These are phyloP conservation scores for Cheilinus undulatus DNA, from an alignment of 2,113 vertebrate species.

Conservation along the genomic window DNA sequence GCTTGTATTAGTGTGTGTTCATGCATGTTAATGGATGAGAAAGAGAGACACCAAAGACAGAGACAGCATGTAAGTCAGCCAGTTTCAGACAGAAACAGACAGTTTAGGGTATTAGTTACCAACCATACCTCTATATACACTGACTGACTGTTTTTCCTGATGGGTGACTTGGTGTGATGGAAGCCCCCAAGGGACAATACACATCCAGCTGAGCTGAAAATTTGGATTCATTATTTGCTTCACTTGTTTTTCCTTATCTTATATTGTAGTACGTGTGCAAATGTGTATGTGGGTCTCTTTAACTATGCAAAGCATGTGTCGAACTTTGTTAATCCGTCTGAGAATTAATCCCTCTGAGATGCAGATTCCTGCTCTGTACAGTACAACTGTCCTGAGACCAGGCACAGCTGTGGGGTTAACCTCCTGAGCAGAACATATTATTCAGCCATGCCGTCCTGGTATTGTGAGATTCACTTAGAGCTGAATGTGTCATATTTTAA, in stretches of 20 bases:
- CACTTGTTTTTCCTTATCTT: constrained; percentile 8
- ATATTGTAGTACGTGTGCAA: neutral
- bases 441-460: constrained; percentile 26
- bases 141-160: neutral
- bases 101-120: constrained; percentile 2
- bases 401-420: constrained; percentile 43
- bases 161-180: neutral
- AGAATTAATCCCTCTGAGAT: constrained; percentile 55
- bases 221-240: constrained; percentile 35
- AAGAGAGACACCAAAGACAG: too few species aligned
- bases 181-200: constrained; percentile 14
- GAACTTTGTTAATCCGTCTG: constrained; percentile 39
- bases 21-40: too few species aligned
- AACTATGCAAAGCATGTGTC: constrained; percentile 14
- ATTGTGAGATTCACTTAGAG: constrained; percentile 3
- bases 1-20: neutral
- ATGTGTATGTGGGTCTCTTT: constrained; percentile 5
- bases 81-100: too few species aligned
- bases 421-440: constrained; percentile 30
- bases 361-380: constrained; percentile 22
- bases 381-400: constrained; percentile 44
- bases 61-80: too few species aligned
- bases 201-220: constrained; percentile 32
- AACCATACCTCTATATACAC: neutral
- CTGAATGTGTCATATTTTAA: neutral